Evolutionary conservation across 1,140 invertebrate species (phyloP).

Genomic region (Schlechtendalia chinensis): DNA sequence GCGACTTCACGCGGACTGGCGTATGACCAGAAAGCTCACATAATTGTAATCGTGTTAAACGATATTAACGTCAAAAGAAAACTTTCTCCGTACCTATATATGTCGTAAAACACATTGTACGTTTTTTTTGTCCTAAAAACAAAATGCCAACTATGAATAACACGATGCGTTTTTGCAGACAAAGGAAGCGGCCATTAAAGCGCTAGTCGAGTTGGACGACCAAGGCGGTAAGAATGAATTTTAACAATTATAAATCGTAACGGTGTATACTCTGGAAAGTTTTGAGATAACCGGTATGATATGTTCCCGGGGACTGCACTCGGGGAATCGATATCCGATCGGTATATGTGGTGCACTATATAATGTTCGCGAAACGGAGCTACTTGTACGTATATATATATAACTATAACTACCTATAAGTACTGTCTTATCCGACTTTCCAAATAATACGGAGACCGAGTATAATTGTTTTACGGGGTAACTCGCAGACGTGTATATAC

Average conservation of each 20-base stretch:
- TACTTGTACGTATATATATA: not conserved
- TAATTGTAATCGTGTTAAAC: too few species aligned
- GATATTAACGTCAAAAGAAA: too few species aligned
- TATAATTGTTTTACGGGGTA: too few species aligned
- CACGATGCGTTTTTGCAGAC: conserved; percentile 68
- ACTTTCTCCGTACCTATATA: too few species aligned
- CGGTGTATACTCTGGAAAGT: not conserved
- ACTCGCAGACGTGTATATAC: too few species aligned
- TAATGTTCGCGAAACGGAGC: not conserved
- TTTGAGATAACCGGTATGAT: not conserved
- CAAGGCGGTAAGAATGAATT: conserved; percentile 81
- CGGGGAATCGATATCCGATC: not conserved
- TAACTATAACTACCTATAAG: too few species aligned
- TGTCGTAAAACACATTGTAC: too few species aligned
- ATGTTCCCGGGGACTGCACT: not conserved
- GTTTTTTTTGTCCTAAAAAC: too few species aligned
- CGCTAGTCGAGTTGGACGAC: conserved; percentile 90
- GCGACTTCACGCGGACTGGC: too few species aligned
- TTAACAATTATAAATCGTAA: not conserved
- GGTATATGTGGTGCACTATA: not conserved
- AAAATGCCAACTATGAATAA: not conserved
- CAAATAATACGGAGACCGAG: too few species aligned
- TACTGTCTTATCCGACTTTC: too few species aligned
- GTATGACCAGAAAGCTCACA: too few species aligned
- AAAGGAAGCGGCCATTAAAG: conserved; percentile 90